Percentiles rank a stretch among this genome's conserved stretches.
These are phyloP conservation scores for Cryptophagus acutangulus DNA, from an alignment of 2,888 invertebrate genomes.

Conservation along the genomic window DNA sequence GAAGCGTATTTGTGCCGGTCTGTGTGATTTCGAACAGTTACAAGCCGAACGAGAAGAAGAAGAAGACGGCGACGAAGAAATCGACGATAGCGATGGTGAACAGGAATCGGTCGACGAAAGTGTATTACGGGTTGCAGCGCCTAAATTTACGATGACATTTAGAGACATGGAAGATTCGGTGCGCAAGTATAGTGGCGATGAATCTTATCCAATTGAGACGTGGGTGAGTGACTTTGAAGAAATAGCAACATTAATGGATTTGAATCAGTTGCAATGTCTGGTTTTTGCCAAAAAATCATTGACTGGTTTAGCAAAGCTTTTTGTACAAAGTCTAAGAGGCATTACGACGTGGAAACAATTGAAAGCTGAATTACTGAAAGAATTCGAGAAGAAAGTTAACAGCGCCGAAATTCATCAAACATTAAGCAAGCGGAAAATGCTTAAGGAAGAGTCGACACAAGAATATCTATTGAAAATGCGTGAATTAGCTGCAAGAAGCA, in stretches of 20 bases:
- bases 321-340: too few relatives aligned
- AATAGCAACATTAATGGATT: conserved; percentile 25
- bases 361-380: conserved; percentile 21
- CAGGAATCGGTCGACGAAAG: conserved; percentile 3
- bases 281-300: conserved; percentile 33
- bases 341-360: too few relatives aligned
- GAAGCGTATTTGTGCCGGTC: too few relatives aligned
- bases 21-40: conserved; percentile 4
- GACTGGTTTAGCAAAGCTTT: conserved; percentile 26
- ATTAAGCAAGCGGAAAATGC: conserved; percentile 31
- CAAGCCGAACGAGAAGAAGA: conserved; percentile 5
- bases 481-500: conserved; percentile 38
- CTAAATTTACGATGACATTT: conserved; percentile 23
- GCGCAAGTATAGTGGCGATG: conserved; percentile 25
- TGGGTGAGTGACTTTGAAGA: conserved; percentile 34
- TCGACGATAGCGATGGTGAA: conserved; percentile 3
- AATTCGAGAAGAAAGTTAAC: conserved; percentile 26
- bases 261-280: conserved; percentile 33
- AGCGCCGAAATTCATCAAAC: conserved; percentile 25
- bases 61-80: conserved; percentile 2
- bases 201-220: conserved; percentile 24
- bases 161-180: conserved; percentile 31
- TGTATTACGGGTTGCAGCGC: conserved; percentile 1
- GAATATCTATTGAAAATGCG: conserved; percentile 41
- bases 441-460: conserved; percentile 35